Conservation (phyloP, 2,888 invertebrate genomes). For the Tuberolachnus salignus region DNA sequence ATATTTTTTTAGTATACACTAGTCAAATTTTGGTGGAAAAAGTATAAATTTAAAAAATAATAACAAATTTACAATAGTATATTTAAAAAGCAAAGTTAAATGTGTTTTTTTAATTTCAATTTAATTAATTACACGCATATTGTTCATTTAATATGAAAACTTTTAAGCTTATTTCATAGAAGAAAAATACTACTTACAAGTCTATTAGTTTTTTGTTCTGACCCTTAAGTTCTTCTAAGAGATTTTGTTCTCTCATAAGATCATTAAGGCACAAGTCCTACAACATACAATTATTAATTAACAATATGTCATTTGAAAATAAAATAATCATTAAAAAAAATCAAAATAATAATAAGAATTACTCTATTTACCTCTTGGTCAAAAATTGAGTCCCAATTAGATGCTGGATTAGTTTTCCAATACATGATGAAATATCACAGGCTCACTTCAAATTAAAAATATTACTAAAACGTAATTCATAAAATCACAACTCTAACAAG, state of each 20-base stretch:
- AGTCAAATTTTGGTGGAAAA: too few relatives aligned
- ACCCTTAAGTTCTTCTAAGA: slow-evolving; percentile 92
- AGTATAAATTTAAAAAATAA: too few relatives aligned
- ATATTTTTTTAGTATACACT: too few relatives aligned
- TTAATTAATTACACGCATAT: background rate
- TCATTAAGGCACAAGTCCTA: slow-evolving; percentile 90
- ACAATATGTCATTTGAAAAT: slow-evolving; percentile 5
- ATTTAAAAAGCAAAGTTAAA: too few relatives aligned
- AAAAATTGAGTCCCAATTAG: slow-evolving; percentile 77
- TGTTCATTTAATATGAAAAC: background rate
- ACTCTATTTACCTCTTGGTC: slow-evolving; percentile 73
- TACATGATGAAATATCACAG: slow-evolving; percentile 65
- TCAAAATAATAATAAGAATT: slow-evolving; percentile 29
- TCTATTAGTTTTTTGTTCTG: slow-evolving; percentile 89
- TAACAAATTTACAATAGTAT: too few relatives aligned
- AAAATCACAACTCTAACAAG: slow-evolving; percentile 4
- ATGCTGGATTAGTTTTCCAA: slow-evolving; percentile 79
- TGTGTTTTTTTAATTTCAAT: too few relatives aligned
- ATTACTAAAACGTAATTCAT: slow-evolving; percentile 1
- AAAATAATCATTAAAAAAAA: background rate
- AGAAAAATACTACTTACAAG: slow-evolving; percentile 76
- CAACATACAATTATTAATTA: slow-evolving; percentile 62
- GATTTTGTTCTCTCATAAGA: slow-evolving; percentile 89
- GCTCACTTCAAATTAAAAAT: slow-evolving; percentile 60
- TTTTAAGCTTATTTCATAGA: background rate